Evolutionary conservation across 2,113 vertebrate species (phyloP).

Genomic region (Spermophilus dauricus): DNA sequence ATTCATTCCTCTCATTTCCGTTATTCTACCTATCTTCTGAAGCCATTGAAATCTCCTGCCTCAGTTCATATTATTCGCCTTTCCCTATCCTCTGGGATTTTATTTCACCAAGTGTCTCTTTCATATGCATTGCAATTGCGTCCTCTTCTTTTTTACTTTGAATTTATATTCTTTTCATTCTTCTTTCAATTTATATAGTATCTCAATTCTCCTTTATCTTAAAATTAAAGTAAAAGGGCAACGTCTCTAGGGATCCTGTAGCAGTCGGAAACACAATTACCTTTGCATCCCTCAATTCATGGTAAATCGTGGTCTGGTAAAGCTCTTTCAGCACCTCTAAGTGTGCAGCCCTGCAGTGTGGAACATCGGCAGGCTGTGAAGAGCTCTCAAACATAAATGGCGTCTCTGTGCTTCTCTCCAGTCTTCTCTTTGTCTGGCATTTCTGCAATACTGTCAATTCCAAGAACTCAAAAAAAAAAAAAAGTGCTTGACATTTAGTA

Average conservation of each 20-base stretch:
- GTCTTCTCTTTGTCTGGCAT: background rate
- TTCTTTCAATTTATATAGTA: background rate
- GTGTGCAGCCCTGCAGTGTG: no score
- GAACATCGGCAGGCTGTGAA: background rate
- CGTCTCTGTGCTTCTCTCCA: background rate
- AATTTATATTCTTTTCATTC: background rate
- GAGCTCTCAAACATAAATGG: background rate
- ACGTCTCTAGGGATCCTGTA: background rate
- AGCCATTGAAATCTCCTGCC: rapidly evolving
- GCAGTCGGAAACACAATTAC: background rate
- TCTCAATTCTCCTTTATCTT: background rate
- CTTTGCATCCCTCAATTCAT: background rate
- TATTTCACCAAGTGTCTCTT: background rate
- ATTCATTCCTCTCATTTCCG: background rate
- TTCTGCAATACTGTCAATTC: background rate
- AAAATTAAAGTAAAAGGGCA: background rate
- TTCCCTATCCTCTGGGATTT: background rate
- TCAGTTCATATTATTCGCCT: background rate
- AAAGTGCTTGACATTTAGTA: background rate
- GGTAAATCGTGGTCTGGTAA: no score
- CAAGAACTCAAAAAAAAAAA: background rate
- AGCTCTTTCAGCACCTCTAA: no score
- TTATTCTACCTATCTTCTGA: background rate
- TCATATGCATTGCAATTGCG: background rate
- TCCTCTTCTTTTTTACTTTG: background rate